phyloP scores from a whole-genome alignment of 2,797 vertebrate species.

The Oreochromis grahami region DNA sequence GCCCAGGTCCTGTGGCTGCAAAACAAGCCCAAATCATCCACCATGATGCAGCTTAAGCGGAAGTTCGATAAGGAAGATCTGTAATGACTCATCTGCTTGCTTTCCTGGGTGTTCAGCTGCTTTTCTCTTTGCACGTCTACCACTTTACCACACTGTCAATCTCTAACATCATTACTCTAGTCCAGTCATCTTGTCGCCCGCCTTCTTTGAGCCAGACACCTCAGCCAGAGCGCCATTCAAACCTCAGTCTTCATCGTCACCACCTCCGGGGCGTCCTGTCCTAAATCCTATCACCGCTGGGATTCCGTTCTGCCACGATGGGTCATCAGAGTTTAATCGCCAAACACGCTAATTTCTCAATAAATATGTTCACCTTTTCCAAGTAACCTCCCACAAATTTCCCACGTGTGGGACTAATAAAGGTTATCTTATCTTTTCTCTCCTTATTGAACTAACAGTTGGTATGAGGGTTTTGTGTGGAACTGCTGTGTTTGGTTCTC shows the following conservation, averaged over 20 bases:
- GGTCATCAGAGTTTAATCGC: not conserved
- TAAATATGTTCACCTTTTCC: not conserved
- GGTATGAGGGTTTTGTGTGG: accelerated
- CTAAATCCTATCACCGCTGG: not conserved
- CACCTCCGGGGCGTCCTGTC: not conserved
- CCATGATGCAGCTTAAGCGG: not conserved
- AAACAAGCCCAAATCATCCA: not conserved
- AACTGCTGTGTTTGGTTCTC: not conserved
- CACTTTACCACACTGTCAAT: not conserved
- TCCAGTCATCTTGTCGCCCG: not conserved
- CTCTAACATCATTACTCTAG: not conserved
- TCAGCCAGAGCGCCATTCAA: not conserved
- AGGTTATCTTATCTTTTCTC: no score
- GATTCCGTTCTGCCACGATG: not conserved
- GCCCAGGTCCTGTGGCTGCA: not conserved
- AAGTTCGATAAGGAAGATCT: not conserved
- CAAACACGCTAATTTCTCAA: not conserved
- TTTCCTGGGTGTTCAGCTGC: not conserved
- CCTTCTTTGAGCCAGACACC: not conserved
- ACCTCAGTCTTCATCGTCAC: accelerated
- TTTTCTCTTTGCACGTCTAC: not conserved
- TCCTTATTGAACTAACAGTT: not conserved
- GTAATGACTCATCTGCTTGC: not conserved
- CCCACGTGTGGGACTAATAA: no score
- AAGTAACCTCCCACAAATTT: no score